Percentiles rank a stretch among this genome's conserved stretches.
Conservation (phyloP, 2,888 invertebrate genomes). For the Pollenia griseotomentosa region DNA sequence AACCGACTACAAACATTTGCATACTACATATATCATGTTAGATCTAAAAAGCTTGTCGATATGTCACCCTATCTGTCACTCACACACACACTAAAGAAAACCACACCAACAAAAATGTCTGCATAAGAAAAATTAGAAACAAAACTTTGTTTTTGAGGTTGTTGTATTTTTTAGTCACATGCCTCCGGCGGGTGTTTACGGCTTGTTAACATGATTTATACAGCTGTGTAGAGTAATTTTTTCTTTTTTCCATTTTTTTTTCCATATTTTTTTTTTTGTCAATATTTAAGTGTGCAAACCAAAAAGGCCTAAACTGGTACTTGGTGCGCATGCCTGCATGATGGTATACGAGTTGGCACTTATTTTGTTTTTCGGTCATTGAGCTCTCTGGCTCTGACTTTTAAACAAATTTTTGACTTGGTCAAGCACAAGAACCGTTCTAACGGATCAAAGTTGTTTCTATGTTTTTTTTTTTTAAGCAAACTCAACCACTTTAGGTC, state of each 20-base stretch:
- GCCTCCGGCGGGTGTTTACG: slow-evolving; percentile 73
- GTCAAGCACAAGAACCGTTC: slow-evolving; percentile 71
- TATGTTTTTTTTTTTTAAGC: neutral
- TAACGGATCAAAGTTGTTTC: slow-evolving; percentile 58
- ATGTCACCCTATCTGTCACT: slow-evolving; percentile 73
- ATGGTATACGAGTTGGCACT: slow-evolving; percentile 11
- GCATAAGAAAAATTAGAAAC: neutral
- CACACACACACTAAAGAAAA: slow-evolving; percentile 49
- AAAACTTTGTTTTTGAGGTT: slow-evolving; percentile 47
- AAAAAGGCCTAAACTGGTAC: slow-evolving; percentile 37
- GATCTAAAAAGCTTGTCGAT: slow-evolving; percentile 72
- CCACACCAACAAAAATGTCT: slow-evolving; percentile 2
- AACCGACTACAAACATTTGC: slow-evolving; percentile 46
- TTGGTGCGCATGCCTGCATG: slow-evolving; percentile 5
- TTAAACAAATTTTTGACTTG: slow-evolving; percentile 50
- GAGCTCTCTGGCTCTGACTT: slow-evolving; percentile 52
- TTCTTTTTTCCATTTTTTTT: neutral
- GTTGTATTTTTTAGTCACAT: slow-evolving; percentile 56
- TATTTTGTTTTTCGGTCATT: slow-evolving; percentile 63
- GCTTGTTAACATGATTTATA: slow-evolving; percentile 73
- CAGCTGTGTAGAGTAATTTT: slow-evolving; percentile 66
- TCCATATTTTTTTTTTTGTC: slow-evolving; percentile 2
- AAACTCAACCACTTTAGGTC: slow-evolving; percentile 46
- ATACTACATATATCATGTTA: slow-evolving; percentile 59
- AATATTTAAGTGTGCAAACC: slow-evolving; percentile 29